Conservation (phyloP, 92 coral and sea anemone species). For the Zoanthus sansibaricus region DNA sequence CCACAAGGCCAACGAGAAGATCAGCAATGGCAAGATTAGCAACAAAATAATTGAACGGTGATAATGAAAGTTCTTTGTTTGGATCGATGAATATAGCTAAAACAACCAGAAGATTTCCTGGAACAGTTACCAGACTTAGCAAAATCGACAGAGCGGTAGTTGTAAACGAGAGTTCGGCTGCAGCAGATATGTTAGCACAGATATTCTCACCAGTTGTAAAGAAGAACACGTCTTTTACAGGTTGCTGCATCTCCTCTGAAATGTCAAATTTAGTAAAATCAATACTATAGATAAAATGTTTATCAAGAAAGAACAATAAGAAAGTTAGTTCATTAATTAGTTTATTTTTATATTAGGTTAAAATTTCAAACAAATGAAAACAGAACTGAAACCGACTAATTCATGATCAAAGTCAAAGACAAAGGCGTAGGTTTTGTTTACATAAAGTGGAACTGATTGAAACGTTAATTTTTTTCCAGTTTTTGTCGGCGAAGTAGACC, state of each 20-base stretch:
- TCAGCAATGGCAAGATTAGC: slow-evolving; percentile 86
- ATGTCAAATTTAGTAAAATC: neutral
- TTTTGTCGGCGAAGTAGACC: too few species aligned
- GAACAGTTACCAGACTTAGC: slow-evolving; percentile 81
- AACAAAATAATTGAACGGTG: slow-evolving; percentile 79
- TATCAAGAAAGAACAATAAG: too few species aligned
- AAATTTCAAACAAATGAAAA: too few species aligned
- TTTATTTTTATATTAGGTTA: too few species aligned
- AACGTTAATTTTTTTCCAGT: too few species aligned
- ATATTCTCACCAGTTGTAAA: slow-evolving; percentile 56
- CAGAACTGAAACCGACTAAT: too few species aligned
- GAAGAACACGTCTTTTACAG: slow-evolving; percentile 51
- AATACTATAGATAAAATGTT: neutral
- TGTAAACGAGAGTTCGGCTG: slow-evolving; percentile 72
- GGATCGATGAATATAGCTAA: slow-evolving; percentile 84
- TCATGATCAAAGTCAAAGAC: too few species aligned
- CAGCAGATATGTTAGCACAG: slow-evolving; percentile 71
- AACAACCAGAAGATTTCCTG: slow-evolving; percentile 86
- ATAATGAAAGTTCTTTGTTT: slow-evolving; percentile 73
- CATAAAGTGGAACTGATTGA: too few species aligned
- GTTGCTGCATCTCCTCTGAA: slow-evolving; percentile 16
- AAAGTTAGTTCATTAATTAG: too few species aligned
- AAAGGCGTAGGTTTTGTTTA: too few species aligned
- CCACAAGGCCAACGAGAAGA: slow-evolving; percentile 87
- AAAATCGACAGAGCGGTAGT: slow-evolving; percentile 80